Conservation (phyloP, 2,113 vertebrate genomes). For the Chaenogobius annularis region DNA sequence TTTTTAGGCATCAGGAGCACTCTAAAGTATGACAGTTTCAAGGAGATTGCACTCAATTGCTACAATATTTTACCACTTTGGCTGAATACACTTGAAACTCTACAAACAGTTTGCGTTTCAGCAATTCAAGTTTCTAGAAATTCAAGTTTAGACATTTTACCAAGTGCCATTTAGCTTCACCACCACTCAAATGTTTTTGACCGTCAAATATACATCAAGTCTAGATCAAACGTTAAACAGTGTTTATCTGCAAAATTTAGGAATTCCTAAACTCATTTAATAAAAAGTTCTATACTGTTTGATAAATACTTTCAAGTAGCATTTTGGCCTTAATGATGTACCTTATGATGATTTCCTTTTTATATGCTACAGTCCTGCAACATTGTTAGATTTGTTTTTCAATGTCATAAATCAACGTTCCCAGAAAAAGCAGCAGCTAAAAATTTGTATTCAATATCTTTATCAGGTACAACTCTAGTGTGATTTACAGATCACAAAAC, state of each 20-base stretch:
- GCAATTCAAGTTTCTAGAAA: not conserved
- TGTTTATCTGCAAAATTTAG: not conserved
- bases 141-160: not conserved
- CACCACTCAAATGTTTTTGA: too few species aligned
- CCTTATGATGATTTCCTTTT: not conserved
- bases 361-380: not conserved
- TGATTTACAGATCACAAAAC: not conserved
- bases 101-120: not conserved
- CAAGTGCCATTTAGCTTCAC: not conserved
- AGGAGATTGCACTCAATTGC: not conserved
- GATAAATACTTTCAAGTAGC: not conserved
- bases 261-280: not conserved
- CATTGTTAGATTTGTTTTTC: not conserved
- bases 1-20: slow-evolving; percentile 1
- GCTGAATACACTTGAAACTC: not conserved
- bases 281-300: not conserved
- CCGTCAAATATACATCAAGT: not conserved
- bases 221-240: not conserved
- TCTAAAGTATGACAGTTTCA: not conserved
- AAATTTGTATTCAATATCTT: not conserved
- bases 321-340: not conserved
- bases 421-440: not conserved
- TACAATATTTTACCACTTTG: not conserved
- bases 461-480: not conserved
- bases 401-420: not conserved